Evolutionary conservation across 2,888 invertebrate genomes (phyloP), one percentile per base, ranked within the genome.

Genomic region (Drosophila vallismaia): DNA sequence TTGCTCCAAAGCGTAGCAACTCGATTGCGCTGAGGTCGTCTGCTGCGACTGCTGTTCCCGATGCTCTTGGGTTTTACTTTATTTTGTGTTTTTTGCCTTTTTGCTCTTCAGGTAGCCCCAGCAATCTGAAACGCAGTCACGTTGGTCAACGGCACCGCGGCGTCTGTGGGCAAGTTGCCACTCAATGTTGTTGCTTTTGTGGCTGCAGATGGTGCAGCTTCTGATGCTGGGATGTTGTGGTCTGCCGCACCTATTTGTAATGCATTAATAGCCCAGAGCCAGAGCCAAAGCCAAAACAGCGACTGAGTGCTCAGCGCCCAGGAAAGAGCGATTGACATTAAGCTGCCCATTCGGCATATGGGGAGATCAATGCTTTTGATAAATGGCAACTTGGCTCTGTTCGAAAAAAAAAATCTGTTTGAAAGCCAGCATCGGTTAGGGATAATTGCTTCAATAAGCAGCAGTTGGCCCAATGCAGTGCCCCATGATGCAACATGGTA

Each of bases 221-320:
- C 6, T 71, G 53, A 36, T 60, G 58, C 50, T 52, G 40, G 9
- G 53, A 36, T 72, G 67, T 55, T 71, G 63, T 74, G 67, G 77
- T 79, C 74, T 81, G 86, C 81, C 86, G 76, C 81, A 86, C 84
- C 82, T 86, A 82, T 86, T 82, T 82, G 86, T 82, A 86, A 84
- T 75, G 86, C 79, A 85, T 82, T 87, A 87, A 84, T 81, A 82
- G 77, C 73, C 58, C 6, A 51, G 50, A 76, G 68, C 56, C 55
- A 66, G 70, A 68, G 63, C 48, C 19, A 19, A 0, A 19, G 19
- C 19, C 19, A 19, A 19, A 1, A 2, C 19, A 46, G 53, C 64
- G 14, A 31, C 48, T n/a, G 28, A 28, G 42, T 29, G 10, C 45
- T 45, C n/a, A 52, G 51, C 36, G 33, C 40, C 36, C 29, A 57